Conservation (phyloP, 1,140 invertebrate species). For the Drosophila pandora region DNA sequence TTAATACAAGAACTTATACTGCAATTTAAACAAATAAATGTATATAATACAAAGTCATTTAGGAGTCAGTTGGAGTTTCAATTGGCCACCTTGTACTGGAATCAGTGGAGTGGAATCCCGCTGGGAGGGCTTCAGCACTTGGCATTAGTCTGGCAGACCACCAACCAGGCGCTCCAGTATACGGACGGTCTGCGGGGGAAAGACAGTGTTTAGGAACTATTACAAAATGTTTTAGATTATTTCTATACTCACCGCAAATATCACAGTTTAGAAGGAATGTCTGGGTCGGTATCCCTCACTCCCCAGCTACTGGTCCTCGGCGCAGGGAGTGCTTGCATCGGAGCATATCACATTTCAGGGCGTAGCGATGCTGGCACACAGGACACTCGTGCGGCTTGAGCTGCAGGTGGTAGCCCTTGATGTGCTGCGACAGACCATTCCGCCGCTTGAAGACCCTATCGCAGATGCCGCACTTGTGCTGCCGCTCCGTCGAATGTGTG, state of each 20-base stretch:
- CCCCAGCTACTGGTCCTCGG: slow-evolving; percentile 12
- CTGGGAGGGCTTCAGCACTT: slow-evolving; percentile 3
- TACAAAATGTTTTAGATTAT: background rate
- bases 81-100: slow-evolving; percentile 9
- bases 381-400: slow-evolving; percentile 75
- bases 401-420: slow-evolving; percentile 76
- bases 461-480: slow-evolving; percentile 74
- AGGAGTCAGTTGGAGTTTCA: background rate
- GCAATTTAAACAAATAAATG: slow-evolving; percentile 65
- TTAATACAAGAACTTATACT: slow-evolving; percentile 48
- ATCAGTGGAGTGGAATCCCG: slow-evolving; percentile 1
- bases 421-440: slow-evolving; percentile 76
- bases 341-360: slow-evolving; percentile 82
- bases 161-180: slow-evolving; percentile 1
- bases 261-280: background rate
- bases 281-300: background rate
- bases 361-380: slow-evolving; percentile 74
- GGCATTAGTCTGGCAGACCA: slow-evolving; percentile 7
- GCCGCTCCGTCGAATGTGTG: slow-evolving; percentile 69
- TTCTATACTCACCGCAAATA: background rate
- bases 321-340: slow-evolving; percentile 74
- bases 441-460: slow-evolving; percentile 73
- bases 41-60: slow-evolving; percentile 61
- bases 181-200: background rate
- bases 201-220: background rate